These are phyloP conservation scores for Paragorgia papillata DNA, from an alignment of 92 coral and sea anemone species.

Conservation along the genomic window DNA sequence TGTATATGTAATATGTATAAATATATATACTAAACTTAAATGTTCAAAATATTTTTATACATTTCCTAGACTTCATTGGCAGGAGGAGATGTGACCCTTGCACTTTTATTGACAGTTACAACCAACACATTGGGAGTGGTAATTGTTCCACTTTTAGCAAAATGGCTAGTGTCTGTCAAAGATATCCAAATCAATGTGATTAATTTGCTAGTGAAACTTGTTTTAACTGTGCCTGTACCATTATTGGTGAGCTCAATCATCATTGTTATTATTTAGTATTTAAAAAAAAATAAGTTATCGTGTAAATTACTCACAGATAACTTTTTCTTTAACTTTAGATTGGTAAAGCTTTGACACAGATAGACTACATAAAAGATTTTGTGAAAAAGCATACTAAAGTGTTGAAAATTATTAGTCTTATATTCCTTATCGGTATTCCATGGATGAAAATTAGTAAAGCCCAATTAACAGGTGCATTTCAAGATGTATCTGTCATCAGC, in stretches of 20 bases:
- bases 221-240: constrained; percentile 81
- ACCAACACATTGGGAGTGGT: constrained; percentile 82
- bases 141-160: constrained; percentile 77
- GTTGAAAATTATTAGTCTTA: constrained; percentile 69
- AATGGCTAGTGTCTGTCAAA: constrained; percentile 79
- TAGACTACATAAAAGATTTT: constrained; percentile 72
- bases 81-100: constrained; percentile 84
- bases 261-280: neutral
- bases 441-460: constrained; percentile 97
- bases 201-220: constrained; percentile 69
- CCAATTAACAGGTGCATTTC: constrained; percentile 75
- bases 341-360: constrained; percentile 81
- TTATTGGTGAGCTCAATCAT: constrained; percentile 70
- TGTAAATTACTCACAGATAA: neutral
- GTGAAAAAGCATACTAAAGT: constrained; percentile 72
- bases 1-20: too few species aligned
- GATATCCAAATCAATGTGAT: constrained; percentile 70
- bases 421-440: constrained; percentile 79
- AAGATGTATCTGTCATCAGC: constrained; percentile 62
- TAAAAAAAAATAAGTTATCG: neutral
- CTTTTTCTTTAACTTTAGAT: constrained; percentile 53
- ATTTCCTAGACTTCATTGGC: constrained; percentile 81
- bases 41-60: too few species aligned
- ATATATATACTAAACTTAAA: too few species aligned
- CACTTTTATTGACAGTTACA: constrained; percentile 85